Evolutionary conservation across 2,113 vertebrate genomes (phyloP).

Genomic region (Clarias magur): DNA sequence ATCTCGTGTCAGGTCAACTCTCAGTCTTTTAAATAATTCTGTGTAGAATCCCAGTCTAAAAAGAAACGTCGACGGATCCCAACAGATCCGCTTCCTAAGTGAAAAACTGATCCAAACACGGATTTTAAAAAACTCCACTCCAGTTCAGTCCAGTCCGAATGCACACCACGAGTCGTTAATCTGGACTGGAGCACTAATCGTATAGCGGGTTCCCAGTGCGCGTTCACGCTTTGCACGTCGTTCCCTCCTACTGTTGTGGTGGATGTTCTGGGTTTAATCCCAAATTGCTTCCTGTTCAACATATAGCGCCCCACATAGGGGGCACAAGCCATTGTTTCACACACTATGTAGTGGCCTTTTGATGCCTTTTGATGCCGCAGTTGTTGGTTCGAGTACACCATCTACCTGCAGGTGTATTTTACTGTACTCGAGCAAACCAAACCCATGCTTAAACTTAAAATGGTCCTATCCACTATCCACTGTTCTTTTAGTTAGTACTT

Average conservation of each 20-base stretch:
- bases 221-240: constrained; percentile 9
- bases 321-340: not conserved
- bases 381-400: not conserved
- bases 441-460: not conserved
- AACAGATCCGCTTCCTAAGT: not conserved
- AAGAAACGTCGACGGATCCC: too few relatives aligned
- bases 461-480: too few relatives aligned
- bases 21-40: too few relatives aligned
- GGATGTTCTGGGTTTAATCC: constrained; percentile 8
- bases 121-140: not conserved
- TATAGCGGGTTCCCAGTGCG: constrained; percentile 8
- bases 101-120: too few relatives aligned
- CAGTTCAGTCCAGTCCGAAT: not conserved
- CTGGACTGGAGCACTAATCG: not conserved
- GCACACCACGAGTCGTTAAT: not conserved
- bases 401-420: not conserved
- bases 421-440: not conserved
- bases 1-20: not conserved
- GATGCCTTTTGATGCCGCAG: not conserved
- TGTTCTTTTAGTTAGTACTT: not conserved
- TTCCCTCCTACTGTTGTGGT: not conserved
- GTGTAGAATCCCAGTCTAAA: not conserved
- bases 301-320: not conserved
- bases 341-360: not conserved
- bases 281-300: not conserved